Evolutionary conservation across 2,888 invertebrate genomes (phyloP), one percentile per base, ranked within the genome.

Genomic region (Cancer borealis): DNA sequence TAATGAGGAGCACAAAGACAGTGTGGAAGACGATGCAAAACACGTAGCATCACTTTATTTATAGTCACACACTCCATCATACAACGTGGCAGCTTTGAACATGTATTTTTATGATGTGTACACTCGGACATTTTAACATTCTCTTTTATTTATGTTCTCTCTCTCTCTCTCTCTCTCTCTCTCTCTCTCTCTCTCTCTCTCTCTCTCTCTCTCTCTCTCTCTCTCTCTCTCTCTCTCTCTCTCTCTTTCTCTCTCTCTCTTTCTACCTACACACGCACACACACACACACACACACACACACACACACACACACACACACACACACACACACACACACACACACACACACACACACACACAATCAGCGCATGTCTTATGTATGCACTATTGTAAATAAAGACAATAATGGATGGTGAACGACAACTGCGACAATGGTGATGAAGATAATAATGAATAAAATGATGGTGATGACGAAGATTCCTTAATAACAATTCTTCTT

Each of bases 91-190:
- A 17, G 10, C 14, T 54, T 54, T 54, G 54, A 54, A 54, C 54
- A 54, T 54, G 54, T 17, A 54, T 17, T 54, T 17, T 10, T 54
- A 12, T 54, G 10, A 54, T 17, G 54, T 54, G 54, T n/a, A n/a
- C 14, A 66, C 21, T 66, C n/a, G n/a, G 66, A 66, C 66, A n/a
- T 66, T n/a, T n/a, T 66, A 66, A 66, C 66, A 66, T 66, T 66
- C n/a, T n/a, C 90, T 90, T 54, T 54, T 47, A 47, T 47, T 89
- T n/a, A 14, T 47, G 47, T 47, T 89, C 88, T 49, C 49, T 49
- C 47, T 89, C 88, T 89, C 88, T 47, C 88, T 89, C 88, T 89
- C 88, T 49, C 88, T 89, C 90, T 90, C 90, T 54, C 88, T 89
- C 88, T 88, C 47, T 45, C 88, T 88, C 88, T 88, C 88, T 47